Evolutionary conservation across 1,140 invertebrate genomes (phyloP), one percentile per base, ranked within the genome.

Genomic region (Brachionus koreanus): DNA sequence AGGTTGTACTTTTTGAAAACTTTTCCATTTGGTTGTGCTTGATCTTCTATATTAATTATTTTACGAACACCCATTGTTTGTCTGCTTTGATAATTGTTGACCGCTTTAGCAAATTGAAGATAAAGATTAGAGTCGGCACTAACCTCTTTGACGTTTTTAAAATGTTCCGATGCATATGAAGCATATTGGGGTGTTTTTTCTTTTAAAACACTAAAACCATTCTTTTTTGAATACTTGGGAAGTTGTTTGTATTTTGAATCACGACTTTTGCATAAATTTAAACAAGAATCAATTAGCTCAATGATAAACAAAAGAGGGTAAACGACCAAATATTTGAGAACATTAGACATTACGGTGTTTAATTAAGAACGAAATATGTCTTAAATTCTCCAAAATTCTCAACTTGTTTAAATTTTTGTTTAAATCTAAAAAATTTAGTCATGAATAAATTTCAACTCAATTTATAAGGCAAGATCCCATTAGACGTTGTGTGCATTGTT

Each of bases 1-100:
- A 82, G 16, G 35, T 49, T 65, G 23, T 61, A 90, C 87, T 99
- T 98, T 89, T 98, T 98, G 86, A 99, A 98, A 23, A 97, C 91
- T 86, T 94, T 92, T 61, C 97, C 97, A 88, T 97, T 96, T 0
- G 93, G 92, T 87, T 98, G 95, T 1, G 92, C 87, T 87, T 98
- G 96, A 85, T 98, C 95, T 86, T 97, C 95, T 87, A 97, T 96
- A 65, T 92, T 92, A 4, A 98, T 89, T 72, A 98, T 93, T 84
- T 96, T 91, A 63, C 97, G 90, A 1, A 82, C 57, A 29, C 79
- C 79, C 61, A 82, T 46, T n/a, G 79, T 82, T 29, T 67, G 35
- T 35, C n/a, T 52, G 23, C 65, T 23, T 16, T 23, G 61, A 69
- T 25, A 6, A n/a, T 35, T 61, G 2, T 19, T 25, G 23, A 42